These are phyloP conservation scores for Rhinophrynus dorsalis DNA, from an alignment of 2,797 vertebrate genomes.

Conservation along the genomic window DNA sequence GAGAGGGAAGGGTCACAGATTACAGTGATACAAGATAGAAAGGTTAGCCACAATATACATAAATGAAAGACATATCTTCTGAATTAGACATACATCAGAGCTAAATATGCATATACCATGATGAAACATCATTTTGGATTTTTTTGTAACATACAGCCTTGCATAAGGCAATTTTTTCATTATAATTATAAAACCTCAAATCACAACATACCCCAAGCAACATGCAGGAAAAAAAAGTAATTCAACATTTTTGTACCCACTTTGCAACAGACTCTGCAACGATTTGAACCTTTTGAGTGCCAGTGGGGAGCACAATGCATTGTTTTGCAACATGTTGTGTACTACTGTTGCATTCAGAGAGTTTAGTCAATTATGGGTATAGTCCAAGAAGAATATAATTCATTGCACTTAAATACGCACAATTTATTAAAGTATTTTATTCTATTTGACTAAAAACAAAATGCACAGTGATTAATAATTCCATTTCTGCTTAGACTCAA, in stretches of 20 bases:
- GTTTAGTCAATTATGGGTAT: constrained; percentile 58
- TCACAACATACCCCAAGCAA: constrained; percentile 76
- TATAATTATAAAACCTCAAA: constrained; percentile 64
- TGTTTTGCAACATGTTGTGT: too few relatives aligned
- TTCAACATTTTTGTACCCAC: constrained; percentile 70
- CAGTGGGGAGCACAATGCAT: too few relatives aligned
- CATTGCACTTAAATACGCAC: constrained; percentile 62
- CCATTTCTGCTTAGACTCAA: constrained; percentile 56
- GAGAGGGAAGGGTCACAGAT: constrained; percentile 67
- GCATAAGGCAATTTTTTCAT: constrained; percentile 61
- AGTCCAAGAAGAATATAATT: constrained; percentile 67
- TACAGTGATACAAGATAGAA: constrained; percentile 68
- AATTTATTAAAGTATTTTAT: constrained; percentile 49
- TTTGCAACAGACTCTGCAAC: constrained; percentile 67
- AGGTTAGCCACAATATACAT: constrained; percentile 65
- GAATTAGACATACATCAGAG: constrained; percentile 66
- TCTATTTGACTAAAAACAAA: constrained; percentile 64
- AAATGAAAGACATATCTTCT: constrained; percentile 67
- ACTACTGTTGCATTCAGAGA: too few relatives aligned
- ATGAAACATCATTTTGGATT: constrained; percentile 65
- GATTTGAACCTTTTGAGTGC: too few relatives aligned
- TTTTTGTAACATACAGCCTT: constrained; percentile 67
- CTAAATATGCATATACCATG: constrained; percentile 62
- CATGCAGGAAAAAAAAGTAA: constrained; percentile 72
- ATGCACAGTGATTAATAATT: constrained; percentile 76